Base-by-base conservation (phyloP, 2,888 invertebrate species). In the Mythimna impura region DNA sequence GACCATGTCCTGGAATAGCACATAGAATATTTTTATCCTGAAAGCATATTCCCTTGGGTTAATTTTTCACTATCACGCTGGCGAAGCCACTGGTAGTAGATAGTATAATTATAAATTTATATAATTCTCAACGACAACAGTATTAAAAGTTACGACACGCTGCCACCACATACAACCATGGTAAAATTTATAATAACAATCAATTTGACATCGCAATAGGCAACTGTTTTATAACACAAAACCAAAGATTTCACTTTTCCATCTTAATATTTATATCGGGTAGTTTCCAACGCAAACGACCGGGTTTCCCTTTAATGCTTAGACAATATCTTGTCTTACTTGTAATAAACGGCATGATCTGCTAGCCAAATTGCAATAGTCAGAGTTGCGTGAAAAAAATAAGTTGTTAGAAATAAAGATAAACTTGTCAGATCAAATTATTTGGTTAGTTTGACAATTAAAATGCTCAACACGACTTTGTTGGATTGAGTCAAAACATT, bases 231-330 rank as follows among this genome's bases (percentile, higher is more conserved):
- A 76, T 68, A 58, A 76, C 63, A 76, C 76, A 74, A 78, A 84
- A 69, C 63, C 66, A 73, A 34, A 63, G 81, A 71, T 85, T 86
- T 85, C 85, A 85, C 87, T 86, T 86, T 78, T 73, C 69, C 62
- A 67, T 86, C 85, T 76, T 73, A 82, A 86, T 85, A 86, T 82
- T 86, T 79, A 85, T 78, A 78, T 69, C 76, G 55, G 62, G 47
- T 72, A 34, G 74, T 84, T 86, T 75, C 69, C 71, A 68, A 73
- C 69, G 72, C 73, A 80, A 86, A 86, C 76, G 65, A 85, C 58
- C 40, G 64, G 83, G 75, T 85, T 85, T 85, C 85, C 85, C 87
- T 86, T 82, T 76, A 72, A 80, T 85, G 66, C 60, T 66, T 52
- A 60, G 57, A 86, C 74, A 80, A 80, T 86, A 68, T 76, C 80